phyloP scores from a whole-genome alignment of 2,888 invertebrate genomes.

The Drosophila lutescens region DNA sequence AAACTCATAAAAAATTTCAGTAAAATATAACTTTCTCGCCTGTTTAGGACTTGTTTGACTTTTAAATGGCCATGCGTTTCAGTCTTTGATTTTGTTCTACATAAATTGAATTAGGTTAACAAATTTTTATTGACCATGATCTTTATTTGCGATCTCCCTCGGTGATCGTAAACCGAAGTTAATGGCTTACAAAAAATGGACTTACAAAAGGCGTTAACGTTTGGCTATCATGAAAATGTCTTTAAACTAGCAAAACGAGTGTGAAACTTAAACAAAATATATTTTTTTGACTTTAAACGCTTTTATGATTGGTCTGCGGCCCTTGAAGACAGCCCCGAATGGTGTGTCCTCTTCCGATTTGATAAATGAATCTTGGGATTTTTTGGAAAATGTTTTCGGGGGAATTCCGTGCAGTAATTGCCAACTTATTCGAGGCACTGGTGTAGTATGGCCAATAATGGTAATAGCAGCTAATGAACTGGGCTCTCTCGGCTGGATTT shows the following conservation, averaged over 20 bases:
- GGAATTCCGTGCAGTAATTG: conserved; percentile 47
- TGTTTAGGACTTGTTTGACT: not conserved
- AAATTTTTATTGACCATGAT: conserved; percentile 17
- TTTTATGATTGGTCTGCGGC: conserved; percentile 16
- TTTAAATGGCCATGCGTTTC: conserved; percentile 8
- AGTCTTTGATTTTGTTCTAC: conserved; percentile 3
- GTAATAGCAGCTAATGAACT: conserved; percentile 71
- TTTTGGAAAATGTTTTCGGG: conserved; percentile 9
- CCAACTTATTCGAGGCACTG: conserved; percentile 32
- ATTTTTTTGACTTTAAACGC: conserved; percentile 11
- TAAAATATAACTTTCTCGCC: conserved; percentile 26
- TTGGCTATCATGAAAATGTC: conserved; percentile 4
- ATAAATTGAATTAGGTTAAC: conserved; percentile 26
- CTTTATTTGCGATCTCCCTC: conserved; percentile 41
- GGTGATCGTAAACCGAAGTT: conserved; percentile 26
- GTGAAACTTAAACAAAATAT: not conserved
- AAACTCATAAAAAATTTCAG: not conserved
- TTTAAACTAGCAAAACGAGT: conserved; percentile 3
- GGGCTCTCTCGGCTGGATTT: conserved; percentile 20
- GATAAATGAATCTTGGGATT: conserved; percentile 28
- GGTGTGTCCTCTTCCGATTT: conserved; percentile 32
- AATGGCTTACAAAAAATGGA: conserved; percentile 24
- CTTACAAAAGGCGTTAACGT: conserved; percentile 24
- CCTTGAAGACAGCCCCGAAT: conserved; percentile 1
- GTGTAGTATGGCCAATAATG: conserved; percentile 39